Conservation (phyloP, 2,888 invertebrate genomes). For the Axea sp. region DNA sequence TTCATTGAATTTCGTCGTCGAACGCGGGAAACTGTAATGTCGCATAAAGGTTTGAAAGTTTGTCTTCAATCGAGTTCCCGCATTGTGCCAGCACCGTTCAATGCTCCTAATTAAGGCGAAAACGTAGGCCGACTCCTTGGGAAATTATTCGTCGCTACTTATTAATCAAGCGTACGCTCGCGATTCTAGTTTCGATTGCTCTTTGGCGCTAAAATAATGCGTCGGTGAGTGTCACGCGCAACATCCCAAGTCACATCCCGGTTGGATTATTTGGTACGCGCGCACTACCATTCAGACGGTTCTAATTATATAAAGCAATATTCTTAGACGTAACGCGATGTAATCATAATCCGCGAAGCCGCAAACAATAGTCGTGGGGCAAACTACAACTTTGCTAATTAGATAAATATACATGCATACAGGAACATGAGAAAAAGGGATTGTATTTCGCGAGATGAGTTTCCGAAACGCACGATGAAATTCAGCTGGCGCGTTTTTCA, state of each 20-base stretch:
- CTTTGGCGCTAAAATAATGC: constrained; percentile 29
- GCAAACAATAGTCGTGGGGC: constrained; percentile 33
- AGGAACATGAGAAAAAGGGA: no score
- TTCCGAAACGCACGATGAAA: no score
- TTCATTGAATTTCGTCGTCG: constrained; percentile 26
- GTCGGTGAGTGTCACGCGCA: constrained; percentile 30
- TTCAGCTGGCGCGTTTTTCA: no score
- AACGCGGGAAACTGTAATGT: constrained; percentile 26
- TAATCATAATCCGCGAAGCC: constrained; percentile 53
- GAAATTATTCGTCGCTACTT: constrained; percentile 29
- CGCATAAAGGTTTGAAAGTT: constrained; percentile 43
- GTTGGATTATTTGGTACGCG: constrained; percentile 16
- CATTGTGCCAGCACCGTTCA: constrained; percentile 19
- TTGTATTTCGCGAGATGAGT: no score
- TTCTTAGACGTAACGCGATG: constrained; percentile 39
- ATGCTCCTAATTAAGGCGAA: constrained; percentile 26
- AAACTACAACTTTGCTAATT: constrained; percentile 46
- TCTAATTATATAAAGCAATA: constrained; percentile 50
- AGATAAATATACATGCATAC: constrained; percentile 15
- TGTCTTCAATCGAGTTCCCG: constrained; percentile 29
- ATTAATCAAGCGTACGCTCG: constrained; percentile 4
- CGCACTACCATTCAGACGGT: constrained; percentile 24
- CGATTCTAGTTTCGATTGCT: not conserved
- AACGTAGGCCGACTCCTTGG: constrained; percentile 9
- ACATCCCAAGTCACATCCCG: constrained; percentile 11